Evolutionary conservation across 2,113 vertebrate genomes (phyloP), one percentile per base, ranked within the genome.

Genomic region (Scomber colias): DNA sequence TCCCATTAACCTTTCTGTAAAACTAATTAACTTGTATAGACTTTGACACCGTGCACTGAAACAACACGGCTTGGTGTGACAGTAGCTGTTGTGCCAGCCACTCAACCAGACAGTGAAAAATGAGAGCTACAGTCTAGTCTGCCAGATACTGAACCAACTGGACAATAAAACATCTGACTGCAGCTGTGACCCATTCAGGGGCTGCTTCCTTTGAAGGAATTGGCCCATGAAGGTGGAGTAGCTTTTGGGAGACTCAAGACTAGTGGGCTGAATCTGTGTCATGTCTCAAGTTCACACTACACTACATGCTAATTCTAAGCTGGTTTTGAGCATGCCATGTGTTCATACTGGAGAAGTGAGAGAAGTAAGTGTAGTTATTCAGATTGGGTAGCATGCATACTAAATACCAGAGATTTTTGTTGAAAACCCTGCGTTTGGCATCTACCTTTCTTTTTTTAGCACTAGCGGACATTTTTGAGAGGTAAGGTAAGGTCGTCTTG

Each of bases 1-100:
- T 17, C 27, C 21, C 31, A 76, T 84, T 88, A 85, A 83, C 88
- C 73, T 85, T 81, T 85, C 62, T 44, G 46, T 65, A 57, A 76
- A 79, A 82, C 53, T 54, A 75, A 90, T 86, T 71, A 79, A 81
- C 71, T 75, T 50, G 30, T 65, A 61, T 24, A 66, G 17, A 78
- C 51, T 55, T 63, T 79, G 31, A 77, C 63, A 67, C 54, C 11
- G 7, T 40, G 3, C 19, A 40, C 67, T 62, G 62, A 74, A 80
- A 46, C 71, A 70, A 57, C 5, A 72, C 0, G 0, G 31, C 51
- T 61, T 48, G 59, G 44, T 16, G 68, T 54, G 57, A 53, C 55
- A 77, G 65, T 9, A 35, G 63, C 27, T 63, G 19, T 50, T 66
- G 71, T 54, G 46, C 44, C 77, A 71, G 46, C 30, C 55, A 27